Percentiles rank a stretch among this genome's conserved stretches.
These are phyloP conservation scores for Corydoras maculifer DNA, from an alignment of 2,113 vertebrate species.

Conservation along the genomic window DNA sequence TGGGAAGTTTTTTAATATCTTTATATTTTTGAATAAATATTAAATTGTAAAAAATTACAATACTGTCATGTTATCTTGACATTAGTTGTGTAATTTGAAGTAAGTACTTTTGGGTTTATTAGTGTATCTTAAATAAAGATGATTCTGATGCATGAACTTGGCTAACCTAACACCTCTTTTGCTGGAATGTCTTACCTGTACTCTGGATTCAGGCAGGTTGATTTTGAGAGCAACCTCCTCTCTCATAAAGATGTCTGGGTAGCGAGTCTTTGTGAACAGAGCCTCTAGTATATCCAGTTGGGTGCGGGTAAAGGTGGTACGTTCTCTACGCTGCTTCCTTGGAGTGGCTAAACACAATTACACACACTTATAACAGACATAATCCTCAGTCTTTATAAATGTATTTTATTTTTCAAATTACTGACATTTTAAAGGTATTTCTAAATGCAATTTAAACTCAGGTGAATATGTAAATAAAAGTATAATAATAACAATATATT, in stretches of 20 bases:
- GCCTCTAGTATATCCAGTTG: constrained; percentile 79
- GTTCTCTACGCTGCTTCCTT: constrained; percentile 74
- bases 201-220: constrained; percentile 77
- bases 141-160: too few species aligned
- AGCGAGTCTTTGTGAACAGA: constrained; percentile 77
- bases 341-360: constrained; percentile 61
- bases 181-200: constrained; percentile 60
- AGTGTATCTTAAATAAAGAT: too few species aligned
- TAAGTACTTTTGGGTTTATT: too few species aligned
- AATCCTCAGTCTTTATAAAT: background rate
- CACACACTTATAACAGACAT: background rate
- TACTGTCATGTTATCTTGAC: too few species aligned
- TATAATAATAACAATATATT: background rate
- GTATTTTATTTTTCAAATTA: background rate
- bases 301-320: constrained; percentile 77
- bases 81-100: too few species aligned
- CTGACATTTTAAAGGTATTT: too few species aligned
- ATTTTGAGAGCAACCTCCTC: constrained; percentile 82
- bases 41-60: too few species aligned
- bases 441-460: too few species aligned
- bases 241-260: constrained; percentile 83
- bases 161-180: too few species aligned
- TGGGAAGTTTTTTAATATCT: too few species aligned
- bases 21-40: too few species aligned
- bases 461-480: background rate